phyloP scores from a whole-genome alignment of 2,888 invertebrate genomes.

The Eurois occulta region DNA sequence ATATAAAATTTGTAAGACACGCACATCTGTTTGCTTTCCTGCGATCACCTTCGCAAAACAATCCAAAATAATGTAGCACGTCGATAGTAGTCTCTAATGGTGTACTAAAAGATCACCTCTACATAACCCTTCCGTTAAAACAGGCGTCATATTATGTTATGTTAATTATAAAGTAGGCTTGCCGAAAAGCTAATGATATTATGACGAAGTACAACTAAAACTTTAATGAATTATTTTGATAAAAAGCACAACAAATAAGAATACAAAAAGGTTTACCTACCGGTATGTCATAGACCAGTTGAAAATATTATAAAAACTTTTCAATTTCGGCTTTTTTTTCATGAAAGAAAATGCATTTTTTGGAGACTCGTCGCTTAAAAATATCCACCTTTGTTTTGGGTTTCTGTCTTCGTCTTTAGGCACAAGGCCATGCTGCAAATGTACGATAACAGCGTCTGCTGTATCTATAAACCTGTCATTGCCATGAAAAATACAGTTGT shows the following conservation, averaged over 20 bases:
- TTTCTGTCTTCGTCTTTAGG: conserved; percentile 74
- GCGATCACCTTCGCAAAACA: neutral
- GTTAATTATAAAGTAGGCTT: neutral
- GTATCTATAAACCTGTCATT: conserved; percentile 81
- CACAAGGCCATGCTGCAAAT: conserved; percentile 86
- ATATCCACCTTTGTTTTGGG: conserved; percentile 92
- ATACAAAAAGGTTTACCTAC: conserved; percentile 72
- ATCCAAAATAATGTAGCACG: neutral
- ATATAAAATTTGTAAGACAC: no score
- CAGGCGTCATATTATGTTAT: neutral
- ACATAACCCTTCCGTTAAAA: neutral
- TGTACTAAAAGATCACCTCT: neutral
- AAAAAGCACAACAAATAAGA: neutral
- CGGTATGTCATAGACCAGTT: conserved; percentile 94
- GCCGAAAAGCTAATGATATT: neutral
- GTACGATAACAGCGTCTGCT: conserved; percentile 92
- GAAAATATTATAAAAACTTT: conserved; percentile 91
- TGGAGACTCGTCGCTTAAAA: conserved; percentile 93
- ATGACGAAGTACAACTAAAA: neutral
- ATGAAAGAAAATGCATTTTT: conserved; percentile 89
- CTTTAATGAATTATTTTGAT: neutral
- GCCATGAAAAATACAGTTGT: conserved; percentile 91
- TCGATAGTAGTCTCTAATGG: neutral
- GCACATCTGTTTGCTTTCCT: neutral
- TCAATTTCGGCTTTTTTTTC: conserved; percentile 74